Evolutionary conservation across 2,113 vertebrate genomes (phyloP), one percentile per base, ranked within the genome.

Genomic region (mouse (Mus musculus)): DNA sequence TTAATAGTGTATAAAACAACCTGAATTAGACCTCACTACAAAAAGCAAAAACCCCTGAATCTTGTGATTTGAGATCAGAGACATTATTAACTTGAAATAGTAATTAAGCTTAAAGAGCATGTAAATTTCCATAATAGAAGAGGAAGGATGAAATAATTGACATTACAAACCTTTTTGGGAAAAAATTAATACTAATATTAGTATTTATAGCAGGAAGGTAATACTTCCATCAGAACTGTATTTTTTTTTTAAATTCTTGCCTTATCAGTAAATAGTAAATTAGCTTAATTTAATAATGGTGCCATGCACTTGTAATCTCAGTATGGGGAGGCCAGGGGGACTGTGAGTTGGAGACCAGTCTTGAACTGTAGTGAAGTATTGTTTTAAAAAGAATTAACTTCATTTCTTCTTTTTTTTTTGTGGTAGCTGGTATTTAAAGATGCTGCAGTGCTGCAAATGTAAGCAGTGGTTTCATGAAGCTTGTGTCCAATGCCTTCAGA

Each of bases 391-490:
- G 33, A 73, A 95, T n/a, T 90, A 61, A 95, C 39, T 88, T 73
- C 4, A 20, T 19, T 42, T 24, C 39, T 39, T 92, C 93, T 95
- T 95, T 54, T 71, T 54, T 71, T 28, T 95, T 95, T 95, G 75
- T 95, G 94, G 63, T 96, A 99, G 99, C 96, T 99, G 99, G 99
- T 99, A 99, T 98, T 98, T 99, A 98, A 99, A 99, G 98, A 99
- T 99, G 99, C 98, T 99, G 96, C 99, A 99, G 98, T 99, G 99
- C 98, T 99, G 99, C 98, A 99, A 99, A 96, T 99, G 99, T 99
- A 99, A 99, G 97, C 99, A 99, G 98, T 99, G 99, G 99, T 99
- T 99, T 98, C 99, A 99, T 77, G 99, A 99, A 98, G 99, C 99
- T 69, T 99, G 99, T 78, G 99, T 99, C 97, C 99, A 99, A 98